These are phyloP conservation scores for Pteria penguin DNA, from an alignment of 2,888 invertebrate genomes.

Conservation along the genomic window DNA sequence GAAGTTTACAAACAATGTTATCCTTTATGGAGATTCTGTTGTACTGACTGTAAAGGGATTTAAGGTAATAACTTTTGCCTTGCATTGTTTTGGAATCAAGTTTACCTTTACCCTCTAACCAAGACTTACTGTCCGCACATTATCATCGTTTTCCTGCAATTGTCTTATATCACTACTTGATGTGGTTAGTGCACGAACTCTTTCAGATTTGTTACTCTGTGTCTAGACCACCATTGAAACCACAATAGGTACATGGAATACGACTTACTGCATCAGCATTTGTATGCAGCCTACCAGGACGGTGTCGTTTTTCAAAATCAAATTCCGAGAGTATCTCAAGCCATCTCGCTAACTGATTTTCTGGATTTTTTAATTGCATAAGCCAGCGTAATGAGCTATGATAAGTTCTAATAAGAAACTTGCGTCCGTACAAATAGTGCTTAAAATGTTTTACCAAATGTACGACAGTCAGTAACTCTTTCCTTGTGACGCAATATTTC, in stretches of 20 bases:
- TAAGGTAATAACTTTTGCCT: too few relatives aligned
- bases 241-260: not conserved
- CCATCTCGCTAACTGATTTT: constrained; percentile 3
- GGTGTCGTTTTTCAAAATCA: constrained; percentile 8
- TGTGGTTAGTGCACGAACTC: too few relatives aligned
- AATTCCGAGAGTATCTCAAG: constrained; percentile 3
- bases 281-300: constrained; percentile 10
- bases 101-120: not conserved
- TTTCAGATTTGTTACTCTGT: too few relatives aligned
- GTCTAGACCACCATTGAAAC: too few relatives aligned
- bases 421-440: constrained; percentile 12
- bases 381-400: constrained; percentile 10
- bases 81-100: not conserved
- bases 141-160: too few relatives aligned
- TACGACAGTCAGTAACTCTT: constrained; percentile 1
- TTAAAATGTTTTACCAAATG: too few relatives aligned
- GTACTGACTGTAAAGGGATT: not conserved
- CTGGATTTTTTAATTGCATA: constrained; percentile 4
- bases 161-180: too few relatives aligned
- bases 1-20: not conserved
- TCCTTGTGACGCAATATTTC: constrained; percentile 19
- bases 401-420: constrained; percentile 8
- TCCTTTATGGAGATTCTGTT: not conserved
- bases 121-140: too few relatives aligned
- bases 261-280: constrained; percentile 17